phyloP scores from a whole-genome alignment of 1,140 invertebrate genomes.

The Acromyrmex echinatior region DNA sequence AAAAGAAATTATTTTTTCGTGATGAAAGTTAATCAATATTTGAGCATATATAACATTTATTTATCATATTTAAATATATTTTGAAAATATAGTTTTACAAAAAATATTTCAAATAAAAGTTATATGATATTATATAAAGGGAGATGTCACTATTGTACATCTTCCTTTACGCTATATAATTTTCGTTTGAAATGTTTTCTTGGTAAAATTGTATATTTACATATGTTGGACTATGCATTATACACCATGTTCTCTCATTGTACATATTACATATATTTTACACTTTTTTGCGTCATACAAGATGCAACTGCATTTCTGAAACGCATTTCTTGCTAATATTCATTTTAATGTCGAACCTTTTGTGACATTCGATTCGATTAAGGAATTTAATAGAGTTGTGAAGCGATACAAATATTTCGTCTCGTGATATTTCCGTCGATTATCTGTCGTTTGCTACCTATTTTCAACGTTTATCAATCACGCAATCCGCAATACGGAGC shows the following conservation, averaged over 20 bases:
- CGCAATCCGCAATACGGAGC: neutral
- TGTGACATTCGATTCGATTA: neutral
- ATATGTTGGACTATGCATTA: neutral
- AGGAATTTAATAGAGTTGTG: neutral
- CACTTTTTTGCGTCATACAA: neutral
- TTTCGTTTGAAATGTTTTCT: too few relatives aligned
- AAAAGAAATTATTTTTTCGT: neutral
- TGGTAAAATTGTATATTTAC: too few relatives aligned
- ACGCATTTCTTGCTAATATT: too few relatives aligned
- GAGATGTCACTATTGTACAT: too few relatives aligned
- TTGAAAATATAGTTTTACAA: too few relatives aligned
- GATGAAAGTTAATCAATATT: neutral
- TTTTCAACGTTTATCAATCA: slow-evolving; percentile 24
- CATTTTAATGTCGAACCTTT: neutral
- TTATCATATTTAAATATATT: neutral
- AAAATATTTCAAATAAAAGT: too few relatives aligned
- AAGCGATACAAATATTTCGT: neutral
- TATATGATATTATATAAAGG: too few relatives aligned
- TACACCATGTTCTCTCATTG: neutral
- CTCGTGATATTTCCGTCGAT: neutral
- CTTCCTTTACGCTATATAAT: too few relatives aligned
- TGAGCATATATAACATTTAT: neutral
- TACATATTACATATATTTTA: neutral
- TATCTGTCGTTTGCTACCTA: neutral
- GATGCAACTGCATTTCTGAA: neutral